phyloP scores from a whole-genome alignment of 2,113 vertebrate genomes.

The Geococcyx californianus region DNA sequence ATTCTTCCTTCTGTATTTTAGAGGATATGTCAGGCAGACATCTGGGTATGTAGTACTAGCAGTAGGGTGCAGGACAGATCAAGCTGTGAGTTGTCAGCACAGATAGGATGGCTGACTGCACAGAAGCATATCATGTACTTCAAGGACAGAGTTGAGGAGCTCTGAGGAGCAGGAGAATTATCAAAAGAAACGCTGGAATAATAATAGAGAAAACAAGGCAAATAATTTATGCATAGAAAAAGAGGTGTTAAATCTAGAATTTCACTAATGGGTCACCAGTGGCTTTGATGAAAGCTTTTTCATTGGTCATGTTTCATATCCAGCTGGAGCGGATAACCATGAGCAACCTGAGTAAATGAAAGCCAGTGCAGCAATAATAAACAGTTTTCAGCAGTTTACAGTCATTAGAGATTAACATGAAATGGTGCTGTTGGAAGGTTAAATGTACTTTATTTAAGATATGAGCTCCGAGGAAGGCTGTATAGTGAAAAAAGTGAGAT shows the following conservation, averaged over 20 bases:
- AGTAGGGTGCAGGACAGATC: constrained; percentile 33
- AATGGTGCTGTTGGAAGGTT: neutral
- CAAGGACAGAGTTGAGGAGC: constrained; percentile 16
- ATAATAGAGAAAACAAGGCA: neutral
- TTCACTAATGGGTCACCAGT: neutral
- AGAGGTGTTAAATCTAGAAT: constrained; percentile 7
- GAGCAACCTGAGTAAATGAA: neutral
- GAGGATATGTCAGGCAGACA: neutral
- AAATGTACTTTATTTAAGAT: neutral
- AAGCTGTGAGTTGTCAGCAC: constrained; percentile 41
- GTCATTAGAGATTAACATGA: neutral
- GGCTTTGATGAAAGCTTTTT: neutral
- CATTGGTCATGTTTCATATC: neutral
- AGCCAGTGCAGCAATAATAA: constrained; percentile 9
- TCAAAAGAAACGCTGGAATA: neutral
- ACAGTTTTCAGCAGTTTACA: neutral
- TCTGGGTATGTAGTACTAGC: constrained; percentile 10
- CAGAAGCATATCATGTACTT: neutral
- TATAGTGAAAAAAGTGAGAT: neutral
- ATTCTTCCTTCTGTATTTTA: neutral
- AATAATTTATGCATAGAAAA: constrained; percentile 27
- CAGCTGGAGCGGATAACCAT: neutral
- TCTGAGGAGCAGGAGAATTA: neutral
- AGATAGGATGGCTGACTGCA: constrained; percentile 19
- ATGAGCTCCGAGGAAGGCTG: neutral